These are phyloP conservation scores for Apis laboriosa DNA, from an alignment of 1,140 invertebrate genomes.

Conservation along the genomic window DNA sequence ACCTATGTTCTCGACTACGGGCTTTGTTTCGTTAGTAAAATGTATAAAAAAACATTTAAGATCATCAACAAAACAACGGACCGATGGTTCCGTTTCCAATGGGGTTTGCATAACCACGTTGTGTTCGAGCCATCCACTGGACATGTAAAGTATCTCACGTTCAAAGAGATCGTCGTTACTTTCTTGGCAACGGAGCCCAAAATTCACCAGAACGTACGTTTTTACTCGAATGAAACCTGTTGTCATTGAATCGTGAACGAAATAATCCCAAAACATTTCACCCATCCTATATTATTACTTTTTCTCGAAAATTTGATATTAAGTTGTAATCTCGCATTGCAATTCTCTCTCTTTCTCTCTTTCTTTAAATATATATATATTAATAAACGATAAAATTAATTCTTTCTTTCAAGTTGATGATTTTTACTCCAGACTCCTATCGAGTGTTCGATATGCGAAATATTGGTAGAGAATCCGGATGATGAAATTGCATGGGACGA, in stretches of 20 bases:
- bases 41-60: constrained; percentile 64
- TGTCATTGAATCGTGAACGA: neutral
- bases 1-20: constrained; percentile 67
- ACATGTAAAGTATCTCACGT: constrained; percentile 61
- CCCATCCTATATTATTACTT: neutral
- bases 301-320: neutral
- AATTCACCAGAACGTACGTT: constrained; percentile 58
- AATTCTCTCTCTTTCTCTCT: no score
- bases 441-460: constrained; percentile 62
- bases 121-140: constrained; percentile 68
- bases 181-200: constrained; percentile 64
- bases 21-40: constrained; percentile 66
- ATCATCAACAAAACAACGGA: constrained; percentile 68
- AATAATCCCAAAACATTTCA: neutral
- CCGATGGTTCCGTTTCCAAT: constrained; percentile 70
- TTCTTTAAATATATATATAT: no score
- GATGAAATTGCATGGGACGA: constrained; percentile 65
- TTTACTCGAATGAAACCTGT: neutral
- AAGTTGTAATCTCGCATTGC: neutral
- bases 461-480: constrained; percentile 16
- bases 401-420: no score
- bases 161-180: constrained; percentile 65
- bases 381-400: no score
- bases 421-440: constrained; percentile 48
- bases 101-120: constrained; percentile 59